Conservation (phyloP, 2,888 invertebrate genomes). For the Tipula vernalis region DNA sequence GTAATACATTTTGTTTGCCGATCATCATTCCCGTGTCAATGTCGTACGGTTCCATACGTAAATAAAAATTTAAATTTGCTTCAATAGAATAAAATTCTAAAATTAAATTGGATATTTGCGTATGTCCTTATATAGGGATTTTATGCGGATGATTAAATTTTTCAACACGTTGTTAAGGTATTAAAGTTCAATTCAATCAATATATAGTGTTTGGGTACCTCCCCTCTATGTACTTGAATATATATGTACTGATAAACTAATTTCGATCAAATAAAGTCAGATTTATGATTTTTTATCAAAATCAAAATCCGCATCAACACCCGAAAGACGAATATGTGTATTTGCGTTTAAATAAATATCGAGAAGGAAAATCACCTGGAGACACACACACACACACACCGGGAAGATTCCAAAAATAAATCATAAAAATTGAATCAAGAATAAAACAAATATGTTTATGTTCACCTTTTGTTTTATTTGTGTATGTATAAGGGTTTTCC, state of each 20-base stretch:
- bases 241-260: background rate
- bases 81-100: background rate
- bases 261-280: background rate
- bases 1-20: background rate
- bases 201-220: background rate
- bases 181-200: background rate
- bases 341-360: background rate
- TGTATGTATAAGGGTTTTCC: background rate
- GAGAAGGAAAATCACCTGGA: background rate
- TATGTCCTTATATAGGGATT: background rate
- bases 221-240: background rate
- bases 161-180: background rate
- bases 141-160: background rate
- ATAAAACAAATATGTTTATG: background rate
- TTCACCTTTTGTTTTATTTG: background rate
- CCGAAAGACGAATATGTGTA: background rate
- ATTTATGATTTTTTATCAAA: background rate
- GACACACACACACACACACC: background rate
- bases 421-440: background rate
- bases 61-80: background rate
- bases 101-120: background rate
- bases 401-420: background rate
- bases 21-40: background rate
- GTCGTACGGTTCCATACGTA: background rate
- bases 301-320: background rate